Base-by-base conservation (phyloP, 1,140 invertebrate species). In the Portunus trituberculatus region DNA sequence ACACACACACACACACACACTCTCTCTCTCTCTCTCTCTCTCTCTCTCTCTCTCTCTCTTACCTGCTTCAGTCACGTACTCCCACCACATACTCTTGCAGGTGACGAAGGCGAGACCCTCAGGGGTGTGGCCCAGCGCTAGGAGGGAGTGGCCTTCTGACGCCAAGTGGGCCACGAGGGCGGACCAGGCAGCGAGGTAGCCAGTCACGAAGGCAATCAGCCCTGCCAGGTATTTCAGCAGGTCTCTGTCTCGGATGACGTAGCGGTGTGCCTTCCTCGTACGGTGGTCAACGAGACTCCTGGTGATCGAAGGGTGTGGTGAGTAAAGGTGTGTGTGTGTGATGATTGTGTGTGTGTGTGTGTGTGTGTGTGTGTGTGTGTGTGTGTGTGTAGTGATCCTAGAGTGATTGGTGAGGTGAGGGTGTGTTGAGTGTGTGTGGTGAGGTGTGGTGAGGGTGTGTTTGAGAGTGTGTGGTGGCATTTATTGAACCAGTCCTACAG, bases 211-310 rank as follows among this genome's bases (percentile, higher is more conserved):
- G 86, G 98, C 97, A 89, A 99, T 97, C 97, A 98, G 98, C 76
- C 98, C 98, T 46, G 97, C 97, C 96, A 98, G 97, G 97, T 98
- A 99, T 97, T 98, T 98, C 95, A 99, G 97, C 96, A 98, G 97
- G 97, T 99, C 98, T 95, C 98, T 98, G 96, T 99, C 98, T 86
- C 98, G 97, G 25, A 99, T 98, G 83, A 98, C 98, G 97, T 98
- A 99, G 96, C 98, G 97, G 97, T 99, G 98, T 0, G 98, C 98
- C 97, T 99, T 99, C 87, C 99, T 97, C 7, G 99, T 99, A 95
- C 98, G 97, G 96, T 98, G 98, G 96, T 98, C 98, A 46, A 97
- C 97, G 82, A 98, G 96, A 94, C 97, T 97, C 96, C 97, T 98
- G 96, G 8, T 86, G 52, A 0, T 0, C 32, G 45, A 28, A 45